Conservation (phyloP, 2,797 vertebrate genomes). For the Poecilia gillii region DNA sequence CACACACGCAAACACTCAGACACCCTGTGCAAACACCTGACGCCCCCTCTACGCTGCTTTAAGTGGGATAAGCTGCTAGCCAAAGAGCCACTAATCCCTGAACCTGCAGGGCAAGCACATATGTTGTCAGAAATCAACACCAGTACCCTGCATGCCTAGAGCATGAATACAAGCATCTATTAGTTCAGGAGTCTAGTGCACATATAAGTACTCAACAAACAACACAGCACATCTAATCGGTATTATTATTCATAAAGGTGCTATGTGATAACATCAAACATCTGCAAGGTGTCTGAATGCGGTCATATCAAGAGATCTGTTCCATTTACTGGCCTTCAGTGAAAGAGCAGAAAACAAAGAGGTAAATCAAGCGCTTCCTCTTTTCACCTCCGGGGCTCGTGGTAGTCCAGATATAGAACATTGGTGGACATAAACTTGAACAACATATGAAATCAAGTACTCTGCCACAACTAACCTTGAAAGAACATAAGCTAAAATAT, state of each 20-base stretch:
- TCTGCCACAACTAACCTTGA: not conserved
- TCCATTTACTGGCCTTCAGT: conserved; percentile 2
- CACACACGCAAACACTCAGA: conserved; percentile 3
- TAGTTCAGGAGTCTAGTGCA: not conserved
- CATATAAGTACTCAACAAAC: not conserved
- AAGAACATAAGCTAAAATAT: not conserved
- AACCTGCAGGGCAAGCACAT: conserved; percentile 30
- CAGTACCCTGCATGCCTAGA: not conserved
- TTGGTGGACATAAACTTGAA: not conserved
- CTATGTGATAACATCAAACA: conserved; percentile 7
- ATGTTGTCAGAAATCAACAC: conserved; percentile 15
- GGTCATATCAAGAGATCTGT: conserved; percentile 18
- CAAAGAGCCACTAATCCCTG: conserved; percentile 39
- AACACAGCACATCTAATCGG: not conserved
- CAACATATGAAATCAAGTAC: not conserved
- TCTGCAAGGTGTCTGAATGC: not conserved
- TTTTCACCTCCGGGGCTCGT: not conserved
- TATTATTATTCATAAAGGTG: not conserved
- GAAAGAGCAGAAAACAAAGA: conserved; percentile 24
- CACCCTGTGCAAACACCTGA: conserved; percentile 14
- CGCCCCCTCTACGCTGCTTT: conserved; percentile 5
- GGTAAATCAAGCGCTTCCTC: not conserved
- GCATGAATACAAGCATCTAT: not conserved
- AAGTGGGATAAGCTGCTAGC: conserved; percentile 28
- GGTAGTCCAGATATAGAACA: not conserved